Base-by-base conservation (phyloP, 2,797 vertebrate genomes). In the Picus viridis region DNA sequence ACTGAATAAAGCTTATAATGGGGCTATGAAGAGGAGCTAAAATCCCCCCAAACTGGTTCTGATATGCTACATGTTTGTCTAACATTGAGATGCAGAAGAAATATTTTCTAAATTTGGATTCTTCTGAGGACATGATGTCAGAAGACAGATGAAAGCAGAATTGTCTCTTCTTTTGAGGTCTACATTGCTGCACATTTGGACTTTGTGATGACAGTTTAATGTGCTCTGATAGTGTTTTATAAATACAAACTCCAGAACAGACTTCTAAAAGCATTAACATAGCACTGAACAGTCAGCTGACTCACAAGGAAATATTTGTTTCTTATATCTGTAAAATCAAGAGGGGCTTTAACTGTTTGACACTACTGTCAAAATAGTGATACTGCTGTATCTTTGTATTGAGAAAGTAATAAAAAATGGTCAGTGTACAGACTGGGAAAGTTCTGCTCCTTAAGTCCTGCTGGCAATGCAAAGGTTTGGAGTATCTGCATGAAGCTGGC, bases 141-240 rank as follows among this genome's bases (percentile, higher is more conserved):
- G 79, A 89, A 89, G 49, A 54, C 64, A 84, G 62, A 88, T 54
- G 63, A 94, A 88, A 90, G 45, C 49, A 90, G 32, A 91, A 74
- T 20, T n/a, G 65, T 71, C 80, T 71, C 27, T 95, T 90, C 80
- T 94, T 93, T 80, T 62, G 58, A 79, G 47, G 18, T 85, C 89
- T 91, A 68, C 24, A 11, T 53, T 59, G 71, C 57, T 54, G n/a
- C 27, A 24, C 63, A 43, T 82, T 87, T 91, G 70, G 86, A 87
- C 70, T 83, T 75, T 9, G 23, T 0, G 6, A 53, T 75, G 88
- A 77, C 79, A 92, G 65, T 86, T 92, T 83, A 67, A 90, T 88
- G 57, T 56, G 49, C 39, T 84, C 90, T 91, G 47, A 71, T 79
- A 67, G 56, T 57, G 26, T 81, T 93, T 83, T 65, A 64, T 78